A percentile compares a stretch with the other conserved stretches of the same genome.
These are phyloP conservation scores for Aphelocoma coerulescens DNA, from an alignment of 2,113 vertebrate genomes.

Conservation along the genomic window DNA sequence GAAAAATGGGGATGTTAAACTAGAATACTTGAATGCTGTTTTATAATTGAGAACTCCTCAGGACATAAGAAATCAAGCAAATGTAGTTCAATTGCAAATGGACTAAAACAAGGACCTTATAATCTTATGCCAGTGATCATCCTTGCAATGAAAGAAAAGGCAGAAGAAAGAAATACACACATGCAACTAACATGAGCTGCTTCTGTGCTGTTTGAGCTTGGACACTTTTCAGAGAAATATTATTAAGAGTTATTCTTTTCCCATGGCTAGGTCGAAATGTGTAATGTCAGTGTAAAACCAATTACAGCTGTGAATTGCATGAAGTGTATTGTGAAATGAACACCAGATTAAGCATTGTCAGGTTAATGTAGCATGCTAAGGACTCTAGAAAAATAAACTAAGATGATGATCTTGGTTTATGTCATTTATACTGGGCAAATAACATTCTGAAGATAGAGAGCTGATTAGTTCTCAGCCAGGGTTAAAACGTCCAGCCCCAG, in stretches of 20 bases:
- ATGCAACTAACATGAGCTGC: constrained; percentile 41
- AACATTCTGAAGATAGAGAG: constrained; percentile 38
- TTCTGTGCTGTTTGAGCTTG: constrained; percentile 56
- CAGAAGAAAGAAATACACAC: constrained; percentile 46
- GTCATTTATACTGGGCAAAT: constrained; percentile 69
- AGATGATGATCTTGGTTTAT: constrained; percentile 73
- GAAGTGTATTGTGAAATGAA: constrained; percentile 79
- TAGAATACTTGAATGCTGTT: constrained; percentile 75
- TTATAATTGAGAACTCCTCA: constrained; percentile 72
- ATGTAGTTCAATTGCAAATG: constrained; percentile 37
- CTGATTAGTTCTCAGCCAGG: not conserved
- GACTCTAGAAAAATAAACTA: constrained; percentile 81
- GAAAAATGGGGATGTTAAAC: constrained; percentile 67
- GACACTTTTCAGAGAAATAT: constrained; percentile 68
- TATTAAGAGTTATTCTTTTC: constrained; percentile 70
- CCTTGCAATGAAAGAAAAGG: constrained; percentile 34
- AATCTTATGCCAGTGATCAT: constrained; percentile 1
- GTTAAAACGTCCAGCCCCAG: not conserved
- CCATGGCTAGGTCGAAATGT: constrained; percentile 69
- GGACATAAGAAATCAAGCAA: constrained; percentile 53
- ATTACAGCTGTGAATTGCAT: constrained; percentile 81
- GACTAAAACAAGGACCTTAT: constrained; percentile 53
- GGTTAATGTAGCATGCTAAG: constrained; percentile 85
- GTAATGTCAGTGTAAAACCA: constrained; percentile 75
- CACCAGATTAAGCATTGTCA: constrained; percentile 77